Evolutionary conservation across 2,113 vertebrate genomes (phyloP), one percentile per base, ranked within the genome.

Genomic region (Oncorhynchus mykiss): DNA sequence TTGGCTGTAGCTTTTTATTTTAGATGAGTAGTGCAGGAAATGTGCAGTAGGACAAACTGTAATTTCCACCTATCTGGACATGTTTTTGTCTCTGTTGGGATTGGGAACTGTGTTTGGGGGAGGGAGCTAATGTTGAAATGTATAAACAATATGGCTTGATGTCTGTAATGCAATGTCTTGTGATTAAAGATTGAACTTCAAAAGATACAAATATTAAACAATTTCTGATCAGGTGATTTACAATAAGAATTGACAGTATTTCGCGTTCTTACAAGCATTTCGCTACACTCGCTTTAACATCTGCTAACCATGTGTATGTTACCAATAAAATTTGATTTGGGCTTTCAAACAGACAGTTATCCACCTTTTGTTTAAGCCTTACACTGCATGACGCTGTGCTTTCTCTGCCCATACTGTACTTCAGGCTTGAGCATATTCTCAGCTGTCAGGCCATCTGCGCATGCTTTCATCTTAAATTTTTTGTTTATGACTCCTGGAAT

Each of bases 1-100:
- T 89, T 87, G 85, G 78, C 77, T 86, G 70, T 82, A 81, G 77
- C 62, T 86, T 92, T 68, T 68, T 65, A 80, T 78, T 29, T 78
- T 72, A 80, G 71, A 80, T 76, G 78, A 76, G 82, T 79, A 70
- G 71, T 74, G 39, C 31, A 6, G 65, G 20, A 67, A 1, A 73
- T 62, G 67, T 54, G 18, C 4, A 18, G 51, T 82, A 62, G 59
- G 59, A 62, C 3, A 2, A 62, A 62, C 59, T 16, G 59, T 62
- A 62, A 62, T 24, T n/a, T 62, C 59, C 16, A 51, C 1, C 14
- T 51, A 51, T 16, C 14, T 51, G 49, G 12, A 16, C 49, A 22
- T 62, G 54, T 45, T 22, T 62, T 62, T 62, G 18, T 62, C 59
- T 62, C 59, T 62, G 59, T 62, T n/a, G 59, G 54, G 39, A 12